Evolutionary conservation across 2,888 invertebrate species (phyloP).

Genomic region (Coenonympha glycerion): DNA sequence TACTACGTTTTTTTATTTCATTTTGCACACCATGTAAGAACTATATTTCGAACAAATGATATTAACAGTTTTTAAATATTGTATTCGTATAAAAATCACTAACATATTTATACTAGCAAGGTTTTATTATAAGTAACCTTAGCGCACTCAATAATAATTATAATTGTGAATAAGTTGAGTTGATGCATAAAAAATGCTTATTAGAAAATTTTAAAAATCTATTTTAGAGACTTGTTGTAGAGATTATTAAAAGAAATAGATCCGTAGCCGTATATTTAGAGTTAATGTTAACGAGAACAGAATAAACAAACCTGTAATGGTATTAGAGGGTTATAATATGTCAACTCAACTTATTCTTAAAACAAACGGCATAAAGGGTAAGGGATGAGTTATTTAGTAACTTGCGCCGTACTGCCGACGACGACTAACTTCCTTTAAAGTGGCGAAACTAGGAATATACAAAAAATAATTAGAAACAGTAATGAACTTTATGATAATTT

Average conservation of each 20-base stretch:
- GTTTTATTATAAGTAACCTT: constrained; percentile 18
- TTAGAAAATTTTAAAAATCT: constrained; percentile 6
- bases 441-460: no score
- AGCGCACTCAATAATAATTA: constrained; percentile 8
- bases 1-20: constrained; percentile 11
- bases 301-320: background rate
- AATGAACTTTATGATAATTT: no score
- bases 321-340: background rate
- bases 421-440: no score
- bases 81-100: constrained; percentile 11
- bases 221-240: constrained; percentile 9
- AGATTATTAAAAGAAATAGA: constrained; percentile 12
- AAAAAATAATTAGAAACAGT: no score
- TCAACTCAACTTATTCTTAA: constrained; percentile 12
- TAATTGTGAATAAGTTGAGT: constrained; percentile 13
- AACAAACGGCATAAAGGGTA: constrained; percentile 15
- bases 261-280: constrained; percentile 9
- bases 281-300: constrained; percentile 3
- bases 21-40: constrained; percentile 4
- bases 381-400: constrained; percentile 5
- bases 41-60: constrained; percentile 14
- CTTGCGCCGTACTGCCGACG: constrained; percentile 10
- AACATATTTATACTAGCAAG: constrained; percentile 23
- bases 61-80: constrained; percentile 17
- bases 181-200: constrained; percentile 14